Base-by-base conservation (phyloP, 2,888 invertebrate genomes). In the Creontiades dilutus region DNA sequence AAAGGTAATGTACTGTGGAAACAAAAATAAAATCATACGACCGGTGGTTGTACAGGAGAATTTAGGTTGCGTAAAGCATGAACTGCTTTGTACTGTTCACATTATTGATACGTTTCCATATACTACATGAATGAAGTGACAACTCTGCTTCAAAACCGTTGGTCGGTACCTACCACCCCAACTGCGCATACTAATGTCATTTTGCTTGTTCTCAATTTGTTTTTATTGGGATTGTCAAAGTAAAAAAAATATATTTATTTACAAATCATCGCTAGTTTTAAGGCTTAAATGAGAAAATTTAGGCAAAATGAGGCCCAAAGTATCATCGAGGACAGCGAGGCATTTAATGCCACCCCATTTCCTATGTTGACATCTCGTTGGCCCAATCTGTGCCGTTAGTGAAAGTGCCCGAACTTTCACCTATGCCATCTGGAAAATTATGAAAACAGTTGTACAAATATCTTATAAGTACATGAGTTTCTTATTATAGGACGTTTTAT, bases 331-430 rank as follows among this genome's bases (percentile, higher is more conserved):
- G 11, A 23, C 0, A 3, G 11, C 23, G 68, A 52, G 80, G 80
- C 80, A 80, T 80, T 80, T 80, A 80, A 80, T 80, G 80, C 80
- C 80, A 37, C 11, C n/a, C 80, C 52, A 16, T 52, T 68, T 19
- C 47, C 86, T 86, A 86, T 68, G 86, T 75, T n/a, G 86, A 86
- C 86, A 89, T 89, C 28, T 89, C 89, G 75, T 48, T 84, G 9
- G 82, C 76, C 89, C 89, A 89, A 76, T 84, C 81, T 13, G 89
- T 75, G 27, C 91, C 91, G 37, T 91, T 91, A 5, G 91, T 89
- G 85, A 90, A 90, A 75, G 80, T 91, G 75, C 90, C 90, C n/a
- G 91, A 90, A 47, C 86, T 89, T 86, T 91, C 91, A 37, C 90
- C 91, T 13, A 61, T 37, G 52, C 85, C 88, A 81, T 86, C 91